Evolutionary conservation across 2,888 invertebrate species (phyloP).

Genomic region (Caradrina kadenii): DNA sequence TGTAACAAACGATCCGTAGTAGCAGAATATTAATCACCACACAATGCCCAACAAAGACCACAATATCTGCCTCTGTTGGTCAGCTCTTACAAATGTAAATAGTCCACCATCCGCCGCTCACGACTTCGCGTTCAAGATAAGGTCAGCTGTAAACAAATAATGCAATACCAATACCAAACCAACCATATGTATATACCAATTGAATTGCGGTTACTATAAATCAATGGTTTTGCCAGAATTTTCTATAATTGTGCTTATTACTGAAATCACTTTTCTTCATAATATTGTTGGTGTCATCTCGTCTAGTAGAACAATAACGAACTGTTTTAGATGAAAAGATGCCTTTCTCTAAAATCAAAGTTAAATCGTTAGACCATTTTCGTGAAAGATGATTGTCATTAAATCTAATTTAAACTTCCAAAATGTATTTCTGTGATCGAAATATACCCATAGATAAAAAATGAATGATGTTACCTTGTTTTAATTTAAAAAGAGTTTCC

Average conservation of each 20-base stretch:
- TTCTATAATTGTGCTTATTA: neutral
- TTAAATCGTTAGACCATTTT: constrained; percentile 5
- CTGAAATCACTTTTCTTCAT: no score
- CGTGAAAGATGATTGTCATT: neutral
- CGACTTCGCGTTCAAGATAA: constrained; percentile 46
- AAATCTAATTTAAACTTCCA: neutral
- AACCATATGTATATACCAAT: constrained; percentile 2
- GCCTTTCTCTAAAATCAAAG: neutral
- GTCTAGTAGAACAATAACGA: neutral
- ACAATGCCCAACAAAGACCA: constrained; percentile 36
- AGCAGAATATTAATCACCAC: constrained; percentile 33
- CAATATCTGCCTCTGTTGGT: constrained; percentile 24
- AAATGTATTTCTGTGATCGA: neutral
- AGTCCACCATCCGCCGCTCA: constrained; percentile 18
- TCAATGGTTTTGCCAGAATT: constrained; percentile 1
- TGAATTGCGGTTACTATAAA: constrained; percentile 24
- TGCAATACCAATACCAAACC: no score
- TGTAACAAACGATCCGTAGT: constrained; percentile 10
- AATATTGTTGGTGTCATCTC: no score
- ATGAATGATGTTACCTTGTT: no score
- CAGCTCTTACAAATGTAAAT: constrained; percentile 52
- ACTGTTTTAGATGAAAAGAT: neutral
- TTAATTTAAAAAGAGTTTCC: no score
- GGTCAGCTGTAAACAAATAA: constrained; percentile 27
- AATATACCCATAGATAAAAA: neutral